Conservation (phyloP, 2,113 vertebrate genomes). For the Elanoides forficatus region DNA sequence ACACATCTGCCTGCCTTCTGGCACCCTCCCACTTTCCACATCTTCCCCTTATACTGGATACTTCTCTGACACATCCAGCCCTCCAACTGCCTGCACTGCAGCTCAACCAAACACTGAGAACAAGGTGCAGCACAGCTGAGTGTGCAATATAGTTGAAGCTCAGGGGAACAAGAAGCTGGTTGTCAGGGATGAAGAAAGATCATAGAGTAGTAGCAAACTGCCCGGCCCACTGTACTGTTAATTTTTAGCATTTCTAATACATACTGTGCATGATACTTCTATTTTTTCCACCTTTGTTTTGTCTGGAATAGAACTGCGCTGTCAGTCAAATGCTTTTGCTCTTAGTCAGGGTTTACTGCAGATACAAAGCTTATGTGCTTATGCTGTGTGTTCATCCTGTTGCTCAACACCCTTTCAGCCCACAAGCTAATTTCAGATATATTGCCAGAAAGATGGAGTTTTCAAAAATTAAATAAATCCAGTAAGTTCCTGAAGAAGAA, state of each 20-base stretch:
- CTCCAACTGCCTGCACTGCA: neutral
- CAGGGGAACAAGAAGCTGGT: neutral
- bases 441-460: neutral
- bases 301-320: neutral
- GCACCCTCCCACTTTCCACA: neutral
- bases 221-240: neutral
- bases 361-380: neutral
- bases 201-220: neutral
- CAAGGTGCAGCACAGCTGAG: neutral
- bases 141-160: neutral
- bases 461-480: neutral
- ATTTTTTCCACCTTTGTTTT: neutral
- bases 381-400: neutral
- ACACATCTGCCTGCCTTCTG: neutral
- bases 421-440: neutral
- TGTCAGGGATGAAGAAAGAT: neutral
- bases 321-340: neutral
- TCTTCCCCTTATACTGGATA: neutral
- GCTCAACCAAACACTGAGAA: neutral
- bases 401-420: neutral
- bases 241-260: neutral
- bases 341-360: neutral
- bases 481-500: neutral
- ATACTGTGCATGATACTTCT: neutral
- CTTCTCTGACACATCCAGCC: neutral